phyloP scores from a whole-genome alignment of 2,113 vertebrate genomes.

The Silurus asotus region DNA sequence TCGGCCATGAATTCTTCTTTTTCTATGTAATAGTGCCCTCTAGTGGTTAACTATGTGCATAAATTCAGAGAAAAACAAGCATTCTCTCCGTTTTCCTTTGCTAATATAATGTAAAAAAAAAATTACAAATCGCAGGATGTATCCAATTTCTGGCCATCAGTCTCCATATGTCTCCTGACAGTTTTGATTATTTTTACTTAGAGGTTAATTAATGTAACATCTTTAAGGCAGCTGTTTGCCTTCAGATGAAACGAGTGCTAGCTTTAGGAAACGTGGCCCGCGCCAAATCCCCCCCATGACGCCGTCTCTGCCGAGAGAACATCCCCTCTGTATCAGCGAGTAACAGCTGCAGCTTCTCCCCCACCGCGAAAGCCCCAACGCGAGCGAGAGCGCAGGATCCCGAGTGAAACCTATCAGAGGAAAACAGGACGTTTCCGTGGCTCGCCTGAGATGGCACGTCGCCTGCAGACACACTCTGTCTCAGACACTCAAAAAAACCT shows the following conservation, averaged over 20 bases:
- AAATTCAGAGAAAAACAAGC: not conserved
- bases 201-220: conserved; percentile 6
- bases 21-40: conserved; percentile 70
- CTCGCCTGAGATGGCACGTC: conserved; percentile 59
- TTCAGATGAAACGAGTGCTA: conserved; percentile 51
- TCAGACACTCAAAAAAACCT: conserved; percentile 40
- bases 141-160: not conserved
- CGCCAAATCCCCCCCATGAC: conserved; percentile 39
- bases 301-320: conserved; percentile 48
- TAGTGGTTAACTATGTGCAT: conserved; percentile 61
- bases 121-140: not conserved
- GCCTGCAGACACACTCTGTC: conserved; percentile 63
- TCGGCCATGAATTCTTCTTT: not conserved
- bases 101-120: not conserved
- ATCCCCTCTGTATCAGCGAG: conserved; percentile 65
- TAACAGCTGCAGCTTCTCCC: conserved; percentile 64
- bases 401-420: conserved; percentile 48
- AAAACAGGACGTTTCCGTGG: conserved; percentile 57
- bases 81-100: not conserved
- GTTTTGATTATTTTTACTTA: not conserved
- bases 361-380: conserved; percentile 39
- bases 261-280: not conserved
- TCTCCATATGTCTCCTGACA: not conserved
- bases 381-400: conserved; percentile 30
- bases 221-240: not conserved